Base-by-base conservation (phyloP, 2,888 invertebrate species). In the Brachycybe producta region DNA sequence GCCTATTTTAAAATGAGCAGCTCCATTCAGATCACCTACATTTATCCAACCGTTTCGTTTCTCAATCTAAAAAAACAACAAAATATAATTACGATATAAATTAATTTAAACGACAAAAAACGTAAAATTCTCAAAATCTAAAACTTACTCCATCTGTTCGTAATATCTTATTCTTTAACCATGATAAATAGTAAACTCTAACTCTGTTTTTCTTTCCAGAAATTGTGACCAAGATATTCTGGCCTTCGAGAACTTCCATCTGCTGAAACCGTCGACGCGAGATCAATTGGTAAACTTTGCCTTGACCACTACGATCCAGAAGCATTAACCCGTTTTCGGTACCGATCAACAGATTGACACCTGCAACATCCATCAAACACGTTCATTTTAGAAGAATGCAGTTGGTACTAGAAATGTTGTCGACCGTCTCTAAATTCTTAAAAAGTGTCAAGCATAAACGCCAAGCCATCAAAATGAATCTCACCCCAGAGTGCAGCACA, bases 201-300 rank as follows among this genome's bases (percentile, higher is more conserved):
- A 99, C 95, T 59, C 97, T 82, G 72, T 95, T 92, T 73, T 98
- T 98, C 73, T 97, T 94, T 49, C 98, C 98, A 42, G 94, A 95
- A 64, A 99, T 94, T 54, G 98, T 99, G 51, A 99, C 97, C 62
- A 99, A 79, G 64, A 99, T 99, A 70, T 99, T 99, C 72, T 99
- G 98, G 55, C 97, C 97, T 73, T 99, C 98, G 61, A 99, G 77
- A 58, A 98, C 98, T 73, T 98, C 97, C 97, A 99, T 98, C 72
- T 99, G 98, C 66, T 95, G 95, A 75, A 99, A 99, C 63, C 95
- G 79, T 64, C 98, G 79, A 65, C 98, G 77, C 58, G 90, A 95
- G 69, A 99, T 98, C 67, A 99, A 76, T 67, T 95, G 95, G 70
- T 99, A 99, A 44, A 99, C 98, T 75, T 98, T 97, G 57, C 98